Evolutionary conservation across 2,797 vertebrate species (phyloP).

Genomic region (Sebastes umbrosus): DNA sequence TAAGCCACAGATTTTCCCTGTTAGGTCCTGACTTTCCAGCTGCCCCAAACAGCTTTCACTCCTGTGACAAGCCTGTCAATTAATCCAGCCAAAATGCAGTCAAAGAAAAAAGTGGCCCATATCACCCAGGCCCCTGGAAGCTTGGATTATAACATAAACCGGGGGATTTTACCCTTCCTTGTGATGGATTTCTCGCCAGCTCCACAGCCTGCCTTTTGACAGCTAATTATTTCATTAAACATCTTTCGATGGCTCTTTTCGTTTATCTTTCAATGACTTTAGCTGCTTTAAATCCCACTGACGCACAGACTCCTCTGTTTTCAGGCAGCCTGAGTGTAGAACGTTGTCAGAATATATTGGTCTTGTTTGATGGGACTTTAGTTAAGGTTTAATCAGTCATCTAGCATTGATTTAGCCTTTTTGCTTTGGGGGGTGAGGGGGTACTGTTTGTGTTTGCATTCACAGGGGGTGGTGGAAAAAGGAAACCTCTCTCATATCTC

Average conservation of each 20-base stretch:
- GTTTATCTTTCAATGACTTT: constrained; percentile 64
- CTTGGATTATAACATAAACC: constrained; percentile 71
- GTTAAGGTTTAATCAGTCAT: constrained; percentile 49
- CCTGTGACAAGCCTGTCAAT: constrained; percentile 65
- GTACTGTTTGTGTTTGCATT: constrained; percentile 15
- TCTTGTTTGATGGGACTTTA: constrained; percentile 32
- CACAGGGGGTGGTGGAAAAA: not conserved
- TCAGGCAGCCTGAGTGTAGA: constrained; percentile 7
- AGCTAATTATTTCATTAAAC: constrained; percentile 79
- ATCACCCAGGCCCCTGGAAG: constrained; percentile 58
- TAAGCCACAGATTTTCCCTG: constrained; percentile 50
- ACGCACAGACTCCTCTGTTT: constrained; percentile 34
- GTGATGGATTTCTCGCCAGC: constrained; percentile 67
- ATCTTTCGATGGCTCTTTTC: constrained; percentile 57
- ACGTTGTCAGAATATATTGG: constrained; percentile 36
- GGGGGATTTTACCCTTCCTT: constrained; percentile 62
- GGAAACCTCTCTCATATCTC: constrained; percentile 10
- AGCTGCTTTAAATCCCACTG: constrained; percentile 53
- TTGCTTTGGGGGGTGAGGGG: not conserved
- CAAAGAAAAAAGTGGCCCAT: constrained; percentile 52
- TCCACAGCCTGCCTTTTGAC: constrained; percentile 66
- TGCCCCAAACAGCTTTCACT: constrained; percentile 56
- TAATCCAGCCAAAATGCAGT: constrained; percentile 58
- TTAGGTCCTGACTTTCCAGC: constrained; percentile 50
- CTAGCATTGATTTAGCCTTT: constrained; percentile 10